Percentiles rank a stretch among this genome's conserved stretches.
Conservation (phyloP, 2,113 vertebrate species). For the Heloderma charlesbogerti region DNA sequence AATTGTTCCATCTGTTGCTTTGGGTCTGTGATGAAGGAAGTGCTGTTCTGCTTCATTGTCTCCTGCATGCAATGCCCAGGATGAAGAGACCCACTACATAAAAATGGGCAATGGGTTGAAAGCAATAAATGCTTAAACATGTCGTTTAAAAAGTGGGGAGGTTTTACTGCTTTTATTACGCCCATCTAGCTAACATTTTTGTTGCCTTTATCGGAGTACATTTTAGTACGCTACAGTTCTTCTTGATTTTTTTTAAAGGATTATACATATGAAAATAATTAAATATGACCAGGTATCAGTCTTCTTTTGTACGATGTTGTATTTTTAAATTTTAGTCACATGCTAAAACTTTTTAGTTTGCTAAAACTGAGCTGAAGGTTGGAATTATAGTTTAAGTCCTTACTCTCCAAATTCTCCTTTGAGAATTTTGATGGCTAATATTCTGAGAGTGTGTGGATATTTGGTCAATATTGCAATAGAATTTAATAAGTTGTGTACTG, state of each 20-base stretch:
- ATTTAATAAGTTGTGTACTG: neutral
- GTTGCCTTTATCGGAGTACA: neutral
- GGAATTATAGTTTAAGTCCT: too few relatives aligned
- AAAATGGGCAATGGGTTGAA: neutral
- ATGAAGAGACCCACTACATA: neutral
- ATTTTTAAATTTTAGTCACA: neutral
- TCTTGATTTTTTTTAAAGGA: neutral
- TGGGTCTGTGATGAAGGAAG: neutral
- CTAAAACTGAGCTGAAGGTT: neutral
- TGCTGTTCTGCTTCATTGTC: neutral
- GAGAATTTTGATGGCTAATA: neutral
- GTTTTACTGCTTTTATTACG: neutral
- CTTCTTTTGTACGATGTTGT: neutral
- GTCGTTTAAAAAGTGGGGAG: neutral
- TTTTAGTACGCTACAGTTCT: neutral
- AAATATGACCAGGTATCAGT: neutral
- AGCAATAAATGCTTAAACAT: neutral
- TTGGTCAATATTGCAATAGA: neutral
- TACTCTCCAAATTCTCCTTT: too few relatives aligned
- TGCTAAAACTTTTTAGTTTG: too few relatives aligned
- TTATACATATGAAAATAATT: neutral
- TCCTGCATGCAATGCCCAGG: neutral
- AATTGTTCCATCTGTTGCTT: slow-evolving; percentile 60
- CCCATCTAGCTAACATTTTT: neutral
- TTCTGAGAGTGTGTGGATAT: neutral